phyloP scores from a whole-genome alignment of 2,113 vertebrate species.

The Cheirogaleus medius region DNA sequence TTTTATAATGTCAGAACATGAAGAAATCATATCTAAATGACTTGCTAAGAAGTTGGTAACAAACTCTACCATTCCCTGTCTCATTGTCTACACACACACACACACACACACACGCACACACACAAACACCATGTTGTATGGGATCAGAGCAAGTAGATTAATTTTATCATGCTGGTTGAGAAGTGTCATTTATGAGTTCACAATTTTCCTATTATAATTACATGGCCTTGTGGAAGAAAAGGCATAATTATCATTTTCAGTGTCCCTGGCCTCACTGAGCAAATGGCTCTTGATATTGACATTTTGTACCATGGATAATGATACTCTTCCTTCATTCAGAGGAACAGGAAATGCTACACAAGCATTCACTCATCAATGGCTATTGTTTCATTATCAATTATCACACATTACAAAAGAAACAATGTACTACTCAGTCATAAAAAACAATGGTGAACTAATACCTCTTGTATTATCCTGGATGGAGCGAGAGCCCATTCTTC shows the following conservation, averaged over 20 bases:
- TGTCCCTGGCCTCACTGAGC: slow-evolving; percentile 53
- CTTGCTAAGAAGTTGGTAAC: background rate
- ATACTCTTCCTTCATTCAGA: slow-evolving; percentile 54
- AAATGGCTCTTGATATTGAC: slow-evolving; percentile 65
- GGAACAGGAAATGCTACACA: slow-evolving; percentile 64
- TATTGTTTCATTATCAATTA: slow-evolving; percentile 73
- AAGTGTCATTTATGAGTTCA: slow-evolving; percentile 44
- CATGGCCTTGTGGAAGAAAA: slow-evolving; percentile 41
- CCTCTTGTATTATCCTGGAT: too few species aligned
- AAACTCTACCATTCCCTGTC: too few species aligned
- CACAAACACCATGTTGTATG: background rate
- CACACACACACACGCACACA: background rate
- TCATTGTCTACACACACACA: background rate
- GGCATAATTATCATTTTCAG: slow-evolving; percentile 66
- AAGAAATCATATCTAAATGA: background rate
- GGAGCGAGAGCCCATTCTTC: too few species aligned
- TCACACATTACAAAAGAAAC: slow-evolving; percentile 43
- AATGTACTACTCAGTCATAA: background rate
- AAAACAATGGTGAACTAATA: too few species aligned
- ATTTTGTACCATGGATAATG: slow-evolving; percentile 74
- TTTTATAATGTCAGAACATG: background rate
- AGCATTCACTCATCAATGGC: slow-evolving; percentile 45
- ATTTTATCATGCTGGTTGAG: slow-evolving; percentile 31
- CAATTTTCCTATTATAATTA: slow-evolving; percentile 67
- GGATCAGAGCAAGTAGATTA: slow-evolving; percentile 37